Conservation (phyloP, 2,888 invertebrate species). For the Argyresthia albistria region DNA sequence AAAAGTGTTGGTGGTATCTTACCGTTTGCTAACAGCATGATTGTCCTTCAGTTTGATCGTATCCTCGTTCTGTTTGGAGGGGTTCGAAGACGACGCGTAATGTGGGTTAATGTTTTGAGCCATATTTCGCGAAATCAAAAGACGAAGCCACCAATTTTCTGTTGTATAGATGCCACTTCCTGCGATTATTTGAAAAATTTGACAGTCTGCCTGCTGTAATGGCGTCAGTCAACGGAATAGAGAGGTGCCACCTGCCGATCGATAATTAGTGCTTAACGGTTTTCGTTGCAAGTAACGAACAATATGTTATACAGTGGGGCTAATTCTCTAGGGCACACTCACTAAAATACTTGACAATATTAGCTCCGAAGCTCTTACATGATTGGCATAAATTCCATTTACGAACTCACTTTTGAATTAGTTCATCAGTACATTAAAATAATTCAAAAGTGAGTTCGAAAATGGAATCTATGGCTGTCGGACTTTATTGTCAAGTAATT, state of each 20-base stretch:
- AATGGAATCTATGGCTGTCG: too few species aligned
- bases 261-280: too few species aligned
- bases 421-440: too few species aligned
- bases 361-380: too few species aligned
- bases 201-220: conserved; percentile 49
- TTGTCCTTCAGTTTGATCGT: conserved; percentile 84
- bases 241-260: conserved; percentile 21
- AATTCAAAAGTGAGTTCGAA: too few species aligned
- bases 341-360: too few species aligned
- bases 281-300: too few species aligned
- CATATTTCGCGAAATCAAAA: conserved; percentile 70
- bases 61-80: conserved; percentile 85
- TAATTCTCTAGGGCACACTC: too few species aligned
- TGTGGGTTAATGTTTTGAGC: conserved; percentile 91
- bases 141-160: conserved; percentile 50
- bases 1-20: conserved; percentile 24
- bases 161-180: conserved; percentile 32
- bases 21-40: conserved; percentile 94
- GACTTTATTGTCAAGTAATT: too few species aligned
- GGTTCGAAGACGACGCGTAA: conserved; percentile 79
- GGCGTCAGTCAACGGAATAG: conserved; percentile 34
- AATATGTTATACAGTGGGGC: too few species aligned
- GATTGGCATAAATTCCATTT: too few species aligned
- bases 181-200: conserved; percentile 62
- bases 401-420: too few species aligned